Base-by-base conservation (phyloP, 2,797 vertebrate species). In the Sarcoramphus papa region DNA sequence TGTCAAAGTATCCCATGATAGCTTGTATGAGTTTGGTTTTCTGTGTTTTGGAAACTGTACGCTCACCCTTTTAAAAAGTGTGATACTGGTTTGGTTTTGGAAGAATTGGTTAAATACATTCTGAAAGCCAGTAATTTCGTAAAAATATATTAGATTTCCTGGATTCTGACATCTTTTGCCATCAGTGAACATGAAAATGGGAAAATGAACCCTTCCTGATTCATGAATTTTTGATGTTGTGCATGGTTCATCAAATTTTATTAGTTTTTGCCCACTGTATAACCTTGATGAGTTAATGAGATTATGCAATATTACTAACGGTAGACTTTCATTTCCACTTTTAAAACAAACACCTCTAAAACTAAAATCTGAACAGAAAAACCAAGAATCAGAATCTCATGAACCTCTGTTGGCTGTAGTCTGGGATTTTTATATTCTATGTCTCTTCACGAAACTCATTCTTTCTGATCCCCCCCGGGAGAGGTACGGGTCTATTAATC, bases 401-500 rank as follows among this genome's bases (percentile, higher is more conserved):
- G 41, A 70, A 6, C 25, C 5, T 65, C 57, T 90, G 5, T 30
- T 4, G 2, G 33, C 41, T 91, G 33, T 47, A 64, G 57, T 54
- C 47, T 73, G 24, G 37, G 12, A 33, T 22, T 54, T 69, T 89
- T 78, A 51, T 69, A 68, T 57, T 72, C 48, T 35, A 17, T 14
- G 20, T 43, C 40, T 27, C 60, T 83, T 81, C 23, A 51, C 2
- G 4, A 31, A 83, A 8, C 54, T 78, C 14, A 8, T 75, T 86
- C 28, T 8, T 54, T 88, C 33, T 35, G 11, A 75, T 85, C 30
- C 74, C 88, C 9, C 89, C 77, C 2, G 68, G 68, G 0, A 17
- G 41, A 37, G 92, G 90, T 15, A 41, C 27, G 3, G 84, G 91
- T 80, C 93, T 91, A 4, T 98, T 97, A 68, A 98, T 63, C 95